Evolutionary conservation across 2,888 invertebrate species (phyloP).

Genomic region (Stratiomys singularior): DNA sequence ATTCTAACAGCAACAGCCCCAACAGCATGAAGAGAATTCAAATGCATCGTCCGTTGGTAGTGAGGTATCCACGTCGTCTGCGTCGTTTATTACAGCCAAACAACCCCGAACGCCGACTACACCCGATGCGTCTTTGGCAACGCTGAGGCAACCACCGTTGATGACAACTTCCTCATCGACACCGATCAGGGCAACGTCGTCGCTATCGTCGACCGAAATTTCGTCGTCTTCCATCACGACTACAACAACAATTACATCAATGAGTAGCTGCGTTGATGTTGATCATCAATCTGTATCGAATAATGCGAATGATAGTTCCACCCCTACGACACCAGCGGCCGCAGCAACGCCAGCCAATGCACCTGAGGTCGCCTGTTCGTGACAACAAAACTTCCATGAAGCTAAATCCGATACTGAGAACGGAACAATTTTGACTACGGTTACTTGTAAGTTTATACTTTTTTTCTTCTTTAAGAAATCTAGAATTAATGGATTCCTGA

Average conservation of each 20-base stretch:
- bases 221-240: slow-evolving; percentile 44
- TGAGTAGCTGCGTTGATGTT: slow-evolving; percentile 33
- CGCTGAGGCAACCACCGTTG: neutral
- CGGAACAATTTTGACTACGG: slow-evolving; percentile 61
- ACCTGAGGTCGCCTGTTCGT: slow-evolving; percentile 65
- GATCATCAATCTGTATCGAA: slow-evolving; percentile 17
- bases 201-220: slow-evolving; percentile 46
- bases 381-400: slow-evolving; percentile 58
- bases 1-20: slow-evolving; percentile 23
- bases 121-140: neutral
- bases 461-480: slow-evolving; percentile 20
- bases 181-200: slow-evolving; percentile 47
- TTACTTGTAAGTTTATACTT: slow-evolving; percentile 64
- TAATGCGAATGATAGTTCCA: slow-evolving; percentile 7
- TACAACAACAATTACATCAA: slow-evolving; percentile 41
- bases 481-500: neutral
- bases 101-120: slow-evolving; percentile 23
- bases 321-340: slow-evolving; percentile 47
- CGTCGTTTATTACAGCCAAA: slow-evolving; percentile 58
- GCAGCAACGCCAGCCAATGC: slow-evolving; percentile 55
- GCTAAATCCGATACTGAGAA: slow-evolving; percentile 47
- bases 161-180: slow-evolving; percentile 53
- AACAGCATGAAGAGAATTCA: slow-evolving; percentile 60
- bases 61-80: slow-evolving; percentile 57
- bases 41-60: slow-evolving; percentile 60